Evolutionary conservation across 2,113 vertebrate species (phyloP).

Genomic region (Balaenoptera acutorostrata): DNA sequence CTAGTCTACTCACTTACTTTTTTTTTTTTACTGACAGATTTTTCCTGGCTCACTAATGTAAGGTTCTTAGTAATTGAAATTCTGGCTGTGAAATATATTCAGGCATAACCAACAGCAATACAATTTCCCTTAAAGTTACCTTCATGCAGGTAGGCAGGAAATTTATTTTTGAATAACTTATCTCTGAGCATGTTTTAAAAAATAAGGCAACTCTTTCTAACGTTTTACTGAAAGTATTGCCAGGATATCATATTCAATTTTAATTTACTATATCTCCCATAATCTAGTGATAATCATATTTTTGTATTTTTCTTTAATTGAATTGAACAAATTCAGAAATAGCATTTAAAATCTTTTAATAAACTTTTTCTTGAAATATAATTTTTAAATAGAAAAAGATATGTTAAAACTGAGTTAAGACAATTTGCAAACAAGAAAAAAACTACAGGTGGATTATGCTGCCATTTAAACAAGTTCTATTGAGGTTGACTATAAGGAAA

Average conservation of each 20-base stretch:
- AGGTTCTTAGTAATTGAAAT: slow-evolving; percentile 70
- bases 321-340: background rate
- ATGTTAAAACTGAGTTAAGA: background rate
- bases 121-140: slow-evolving; percentile 63
- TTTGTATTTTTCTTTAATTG: background rate
- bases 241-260: background rate
- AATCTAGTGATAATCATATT: background rate
- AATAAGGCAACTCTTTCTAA: background rate
- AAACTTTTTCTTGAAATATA: background rate
- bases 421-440: background rate
- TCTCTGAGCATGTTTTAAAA: background rate
- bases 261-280: background rate
- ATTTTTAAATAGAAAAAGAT: background rate
- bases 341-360: background rate
- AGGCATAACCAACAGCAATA: slow-evolving; percentile 47
- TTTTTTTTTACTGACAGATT: slow-evolving; percentile 46
- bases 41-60: slow-evolving; percentile 31
- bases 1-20: background rate
- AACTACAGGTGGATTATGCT: background rate
- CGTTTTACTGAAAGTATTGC: background rate
- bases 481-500: background rate
- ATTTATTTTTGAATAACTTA: slow-evolving; percentile 43
- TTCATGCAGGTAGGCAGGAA: slow-evolving; percentile 34
- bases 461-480: background rate
- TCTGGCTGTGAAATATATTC: slow-evolving; percentile 43